A percentile compares a stretch with the other conserved stretches of the same genome.
phyloP scores from a whole-genome alignment of 2,113 vertebrate genomes.

The Chrysemys picta region DNA sequence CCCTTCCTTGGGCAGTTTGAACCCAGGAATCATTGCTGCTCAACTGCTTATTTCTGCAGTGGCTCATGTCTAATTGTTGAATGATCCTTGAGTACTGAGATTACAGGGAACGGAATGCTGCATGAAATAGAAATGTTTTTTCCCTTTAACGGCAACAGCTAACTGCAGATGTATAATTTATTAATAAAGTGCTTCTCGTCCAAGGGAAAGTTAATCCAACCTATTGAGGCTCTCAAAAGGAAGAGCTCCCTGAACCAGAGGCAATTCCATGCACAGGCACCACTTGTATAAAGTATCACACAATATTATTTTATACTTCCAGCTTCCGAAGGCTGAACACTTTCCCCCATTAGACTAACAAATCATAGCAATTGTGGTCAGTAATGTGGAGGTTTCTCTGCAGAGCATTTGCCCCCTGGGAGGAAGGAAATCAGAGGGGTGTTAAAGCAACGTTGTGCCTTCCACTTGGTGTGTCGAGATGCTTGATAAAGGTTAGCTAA shows the following conservation, averaged over 20 bases:
- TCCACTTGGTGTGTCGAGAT: background rate
- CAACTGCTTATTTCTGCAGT: background rate
- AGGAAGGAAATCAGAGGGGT: conserved; percentile 76
- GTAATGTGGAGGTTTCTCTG: conserved; percentile 68
- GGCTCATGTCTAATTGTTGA: conserved; percentile 6
- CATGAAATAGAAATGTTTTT: background rate
- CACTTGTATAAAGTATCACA: conserved; percentile 58
- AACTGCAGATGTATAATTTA: conserved; percentile 57
- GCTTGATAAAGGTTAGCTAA: conserved; percentile 60
- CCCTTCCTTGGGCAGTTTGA: background rate
- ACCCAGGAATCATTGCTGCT: background rate
- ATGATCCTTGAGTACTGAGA: conserved; percentile 4
- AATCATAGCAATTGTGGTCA: conserved; percentile 78
- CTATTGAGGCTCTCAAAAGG: conserved; percentile 54
- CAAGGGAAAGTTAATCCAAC: conserved; percentile 59
- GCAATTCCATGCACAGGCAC: conserved; percentile 46
- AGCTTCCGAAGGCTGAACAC: conserved; percentile 59
- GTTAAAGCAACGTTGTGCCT: conserved; percentile 72
- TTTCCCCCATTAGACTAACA: conserved; percentile 76
- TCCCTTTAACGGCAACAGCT: background rate
- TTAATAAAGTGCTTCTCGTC: conserved; percentile 59
- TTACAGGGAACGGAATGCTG: background rate
- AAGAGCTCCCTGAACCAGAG: conserved; percentile 53
- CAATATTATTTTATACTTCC: conserved; percentile 72
- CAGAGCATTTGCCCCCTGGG: conserved; percentile 64